Base-by-base conservation (phyloP, 2,797 vertebrate genomes). In the Phrynocephalus forsythii region DNA sequence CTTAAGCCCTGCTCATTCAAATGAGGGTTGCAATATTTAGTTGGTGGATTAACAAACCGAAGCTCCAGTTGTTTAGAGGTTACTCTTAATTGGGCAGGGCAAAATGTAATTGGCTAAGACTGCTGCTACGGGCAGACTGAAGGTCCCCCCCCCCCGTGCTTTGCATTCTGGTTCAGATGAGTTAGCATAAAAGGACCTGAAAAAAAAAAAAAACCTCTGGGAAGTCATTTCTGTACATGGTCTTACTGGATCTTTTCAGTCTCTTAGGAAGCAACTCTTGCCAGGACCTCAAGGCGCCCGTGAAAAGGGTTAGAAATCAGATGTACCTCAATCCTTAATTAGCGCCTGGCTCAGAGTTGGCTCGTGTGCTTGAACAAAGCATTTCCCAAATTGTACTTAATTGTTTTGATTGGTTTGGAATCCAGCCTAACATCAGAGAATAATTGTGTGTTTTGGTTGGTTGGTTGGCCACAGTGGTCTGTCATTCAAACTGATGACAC, bases 1-100 rank as follows among this genome's bases (percentile, higher is more conserved):
- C 22, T 33, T 11, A 67, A 52, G 56, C 16, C 56, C 44, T 28
- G n/a, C 73, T 79, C 50, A 44, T 63, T 63, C 69, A 81, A 52
- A 50, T 73, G 48, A 73, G 9, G n/a, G 56, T 24, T 8, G 16
- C 56, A 80, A 28, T 26, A 44, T 84, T 80, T 85, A 84, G 84
- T 88, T 75, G 60, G 82, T 73, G 73, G 83, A 75, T 88, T 84
- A 84, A 72, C 67, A 83, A 79, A 52, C 68, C 44, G 56, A 63
- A 86, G 33, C 78, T 48, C 33, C 13, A 52, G 44, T 52, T 67
- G 68, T 63, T 79, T 80, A 69, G 6, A 28, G 56, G 69, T 72
- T 69, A 81, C 15, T 67, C 56, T 84, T 84, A 84, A 84, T 73
- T 75, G 44, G 44, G 15, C 76, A 84, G n/a, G 83, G 76, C 56